These are phyloP conservation scores for Hippoglossus stenolepis DNA, from an alignment of 2,113 vertebrate species.

Conservation along the genomic window DNA sequence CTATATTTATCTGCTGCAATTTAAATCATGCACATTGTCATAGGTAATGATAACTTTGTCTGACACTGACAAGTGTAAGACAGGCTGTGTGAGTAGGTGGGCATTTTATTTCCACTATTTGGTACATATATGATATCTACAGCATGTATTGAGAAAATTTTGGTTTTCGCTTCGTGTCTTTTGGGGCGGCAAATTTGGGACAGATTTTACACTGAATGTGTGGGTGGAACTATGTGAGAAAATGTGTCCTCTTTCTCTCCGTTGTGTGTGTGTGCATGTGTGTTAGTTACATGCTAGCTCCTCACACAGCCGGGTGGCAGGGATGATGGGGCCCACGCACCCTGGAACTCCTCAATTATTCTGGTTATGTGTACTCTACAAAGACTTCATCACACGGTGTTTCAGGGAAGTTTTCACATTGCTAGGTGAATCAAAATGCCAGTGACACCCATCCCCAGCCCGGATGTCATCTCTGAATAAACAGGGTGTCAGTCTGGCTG, in stretches of 20 bases:
- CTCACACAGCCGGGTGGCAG: slow-evolving; percentile 41
- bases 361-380: slow-evolving; percentile 84
- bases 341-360: slow-evolving; percentile 85
- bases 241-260: slow-evolving; percentile 46
- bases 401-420: slow-evolving; percentile 86
- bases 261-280: slow-evolving; percentile 2
- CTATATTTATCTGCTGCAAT: slow-evolving; percentile 5
- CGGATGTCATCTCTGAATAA: slow-evolving; percentile 94
- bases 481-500: slow-evolving; percentile 96
- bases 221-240: slow-evolving; percentile 60
- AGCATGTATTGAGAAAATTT: slow-evolving; percentile 27
- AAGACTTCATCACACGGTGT: slow-evolving; percentile 86
- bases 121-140: slow-evolving; percentile 40
- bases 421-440: slow-evolving; percentile 89
- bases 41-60: slow-evolving; percentile 21
- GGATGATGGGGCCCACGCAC: slow-evolving; percentile 63
- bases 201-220: slow-evolving; percentile 64
- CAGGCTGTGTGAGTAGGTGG: slow-evolving; percentile 12
- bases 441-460: slow-evolving; percentile 91
- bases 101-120: slow-evolving; percentile 36
- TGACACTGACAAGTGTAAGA: slow-evolving; percentile 51
- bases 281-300: slow-evolving; percentile 42
- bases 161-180: slow-evolving; percentile 35
- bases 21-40: slow-evolving; percentile 19
- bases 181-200: slow-evolving; percentile 62